These are phyloP conservation scores for Pyrrhosoma nymphula DNA, from an alignment of 2,888 invertebrate species.

Conservation along the genomic window DNA sequence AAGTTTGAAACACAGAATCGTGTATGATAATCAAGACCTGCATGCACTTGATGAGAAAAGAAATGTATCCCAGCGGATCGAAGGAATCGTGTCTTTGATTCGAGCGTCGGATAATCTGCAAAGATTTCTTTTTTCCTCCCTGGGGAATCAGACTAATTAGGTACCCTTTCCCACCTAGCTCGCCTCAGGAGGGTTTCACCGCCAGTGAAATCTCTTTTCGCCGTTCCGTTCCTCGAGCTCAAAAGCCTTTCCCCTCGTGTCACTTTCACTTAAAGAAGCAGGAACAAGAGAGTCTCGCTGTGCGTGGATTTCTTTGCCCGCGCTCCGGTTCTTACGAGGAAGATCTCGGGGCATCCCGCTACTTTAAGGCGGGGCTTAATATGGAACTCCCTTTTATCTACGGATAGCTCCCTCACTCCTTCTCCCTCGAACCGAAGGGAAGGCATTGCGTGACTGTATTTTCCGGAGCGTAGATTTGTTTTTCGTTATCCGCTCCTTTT, in stretches of 20 bases:
- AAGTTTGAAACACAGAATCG: not conserved
- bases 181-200: not conserved
- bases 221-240: not conserved
- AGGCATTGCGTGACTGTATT: no score
- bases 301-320: slow-evolving; percentile 1
- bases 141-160: not conserved
- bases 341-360: not conserved
- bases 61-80: not conserved
- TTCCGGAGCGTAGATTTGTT: no score
- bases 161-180: not conserved
- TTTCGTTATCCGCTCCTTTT: no score
- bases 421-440: not conserved
- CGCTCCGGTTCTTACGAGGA: not conserved
- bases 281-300: not conserved
- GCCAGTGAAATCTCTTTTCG: not conserved
- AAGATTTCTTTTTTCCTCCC: not conserved
- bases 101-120: not conserved
- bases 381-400: not conserved
- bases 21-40: not conserved
- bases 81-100: not conserved
- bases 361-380: not conserved
- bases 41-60: not conserved
- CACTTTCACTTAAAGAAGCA: slow-evolving; percentile 14
- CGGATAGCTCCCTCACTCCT: not conserved
- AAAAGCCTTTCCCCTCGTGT: not conserved